Evolutionary conservation across 37 sponge, comb jelly and placozoan species (phyloP), one percentile per base, ranked within the genome.

Genomic region (Spongilla lacustris): DNA sequence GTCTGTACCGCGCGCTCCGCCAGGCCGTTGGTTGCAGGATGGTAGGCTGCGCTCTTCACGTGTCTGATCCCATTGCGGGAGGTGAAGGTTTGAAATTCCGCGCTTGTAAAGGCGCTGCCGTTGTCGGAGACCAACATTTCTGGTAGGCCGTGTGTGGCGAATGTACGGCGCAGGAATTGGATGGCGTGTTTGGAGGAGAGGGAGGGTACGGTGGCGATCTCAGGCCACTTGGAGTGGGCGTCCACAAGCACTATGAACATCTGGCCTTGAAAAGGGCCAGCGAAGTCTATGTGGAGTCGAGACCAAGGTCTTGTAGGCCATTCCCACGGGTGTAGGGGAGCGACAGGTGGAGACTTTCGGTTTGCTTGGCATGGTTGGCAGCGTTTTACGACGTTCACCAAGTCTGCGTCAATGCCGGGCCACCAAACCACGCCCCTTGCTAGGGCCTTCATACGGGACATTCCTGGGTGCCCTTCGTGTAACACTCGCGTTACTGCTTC

Each of bases 1-100:
- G 31, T 85, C 68, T 85, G 86, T 2, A 85, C 86, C 0, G 86
- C 86, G 12, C 86, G 78, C 78, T 85, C 86, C 12, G 76, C 46
- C 46, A 46, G 46, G 46, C 46, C 46, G 46, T 46, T 46, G 46
- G 8, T 46, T 4, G 46, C 4, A 6, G 86, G 86, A 58, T 76
- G 76, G 67, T 85, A 66, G 12, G 86, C 78, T 4, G 86, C 34
- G 2, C 78, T 30, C 1, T 37, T 9, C 12, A 26, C 29, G 66
- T 85, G 86, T 21, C 78, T 28, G 17, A 85, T 48, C 30, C 75
- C 75, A 36, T 85, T 85, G 48, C 78, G 31, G 30, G 21, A 26
- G 12, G 67, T 36, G 33, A 85, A 85, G 37, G 68, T 72, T 10
- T 26, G n/a, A 35, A 85, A 76, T 24, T 85, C 86, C 5, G 3